Conservation (phyloP, 2,888 invertebrate species). For the Athalia rosae region DNA sequence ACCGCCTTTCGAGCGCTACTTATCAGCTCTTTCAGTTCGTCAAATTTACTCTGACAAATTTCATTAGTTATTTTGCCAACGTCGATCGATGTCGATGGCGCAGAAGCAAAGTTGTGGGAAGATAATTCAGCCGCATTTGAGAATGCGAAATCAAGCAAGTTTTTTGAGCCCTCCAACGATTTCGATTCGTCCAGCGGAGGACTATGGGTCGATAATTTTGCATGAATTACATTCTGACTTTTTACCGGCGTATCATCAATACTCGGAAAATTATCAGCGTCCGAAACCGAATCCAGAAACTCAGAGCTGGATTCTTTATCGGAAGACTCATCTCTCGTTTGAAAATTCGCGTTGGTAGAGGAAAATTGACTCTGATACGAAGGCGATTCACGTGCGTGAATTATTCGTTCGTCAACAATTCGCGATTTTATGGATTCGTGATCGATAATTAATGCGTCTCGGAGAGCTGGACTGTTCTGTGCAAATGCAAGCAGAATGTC, state of each 20-base stretch:
- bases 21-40: conserved; percentile 63
- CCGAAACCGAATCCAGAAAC: conserved; percentile 40
- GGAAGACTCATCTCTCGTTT: neutral
- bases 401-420: neutral
- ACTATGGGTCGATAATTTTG: neutral
- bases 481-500: conserved; percentile 57
- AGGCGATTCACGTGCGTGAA: neutral
- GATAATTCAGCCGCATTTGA: too few species aligned
- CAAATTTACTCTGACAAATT: conserved; percentile 62
- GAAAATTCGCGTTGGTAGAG: neutral
- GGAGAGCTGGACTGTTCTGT: neutral
- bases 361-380: too few species aligned
- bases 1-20: conserved; percentile 62
- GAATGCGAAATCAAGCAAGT: too few species aligned
- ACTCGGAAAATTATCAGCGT: conserved; percentile 6
- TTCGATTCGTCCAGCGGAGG: too few species aligned
- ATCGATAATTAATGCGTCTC: neutral
- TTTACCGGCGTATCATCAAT: conserved; percentile 7
- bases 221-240: neutral
- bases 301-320: conserved; percentile 42
- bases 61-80: conserved; percentile 56
- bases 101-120: neutral
- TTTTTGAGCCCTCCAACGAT: too few species aligned
- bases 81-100: conserved; percentile 1
- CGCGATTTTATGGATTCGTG: too few species aligned